Conservation (phyloP, 2,797 vertebrate genomes). For the Silurus lanzhouensis region DNA sequence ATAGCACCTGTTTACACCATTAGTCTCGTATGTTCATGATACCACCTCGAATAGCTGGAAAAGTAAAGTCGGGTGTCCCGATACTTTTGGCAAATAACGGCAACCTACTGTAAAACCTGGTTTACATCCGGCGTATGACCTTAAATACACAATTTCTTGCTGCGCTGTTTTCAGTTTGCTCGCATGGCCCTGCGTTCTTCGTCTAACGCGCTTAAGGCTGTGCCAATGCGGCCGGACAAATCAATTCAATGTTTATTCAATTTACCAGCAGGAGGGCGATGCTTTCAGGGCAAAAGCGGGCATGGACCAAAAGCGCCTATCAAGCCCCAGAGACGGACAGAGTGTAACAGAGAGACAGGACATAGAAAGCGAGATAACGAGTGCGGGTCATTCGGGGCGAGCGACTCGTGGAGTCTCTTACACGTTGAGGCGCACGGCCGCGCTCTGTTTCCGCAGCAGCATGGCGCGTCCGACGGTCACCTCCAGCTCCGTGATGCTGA, state of each 20-base stretch:
- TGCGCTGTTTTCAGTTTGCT: background rate
- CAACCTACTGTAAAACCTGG: too few relatives aligned
- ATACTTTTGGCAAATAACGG: too few relatives aligned
- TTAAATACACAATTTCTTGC: background rate
- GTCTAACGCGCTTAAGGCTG: constrained; percentile 31
- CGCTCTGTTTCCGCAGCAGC: constrained; percentile 79
- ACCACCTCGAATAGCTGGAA: too few relatives aligned
- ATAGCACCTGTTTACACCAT: too few relatives aligned
- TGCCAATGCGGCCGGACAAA: constrained; percentile 54
- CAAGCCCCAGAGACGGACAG: background rate
- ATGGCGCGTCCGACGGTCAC: constrained; percentile 83
- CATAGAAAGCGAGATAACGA: background rate
- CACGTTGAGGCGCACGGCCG: constrained; percentile 76
- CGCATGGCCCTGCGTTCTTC: background rate
- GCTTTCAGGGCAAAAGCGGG: constrained; percentile 24
- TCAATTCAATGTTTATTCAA: constrained; percentile 68
- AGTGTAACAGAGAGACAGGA: background rate
- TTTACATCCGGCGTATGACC: too few relatives aligned
- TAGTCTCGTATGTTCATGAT: too few relatives aligned
- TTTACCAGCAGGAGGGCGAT: constrained; percentile 57
- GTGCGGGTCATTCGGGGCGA: background rate
- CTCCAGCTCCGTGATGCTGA: constrained; percentile 81
- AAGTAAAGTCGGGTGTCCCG: too few relatives aligned
- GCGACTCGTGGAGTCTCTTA: constrained; percentile 64
- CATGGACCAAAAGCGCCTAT: constrained; percentile 43